Evolutionary conservation across 2,797 vertebrate genomes (phyloP).

Genomic region (Ceyx erithaca): DNA sequence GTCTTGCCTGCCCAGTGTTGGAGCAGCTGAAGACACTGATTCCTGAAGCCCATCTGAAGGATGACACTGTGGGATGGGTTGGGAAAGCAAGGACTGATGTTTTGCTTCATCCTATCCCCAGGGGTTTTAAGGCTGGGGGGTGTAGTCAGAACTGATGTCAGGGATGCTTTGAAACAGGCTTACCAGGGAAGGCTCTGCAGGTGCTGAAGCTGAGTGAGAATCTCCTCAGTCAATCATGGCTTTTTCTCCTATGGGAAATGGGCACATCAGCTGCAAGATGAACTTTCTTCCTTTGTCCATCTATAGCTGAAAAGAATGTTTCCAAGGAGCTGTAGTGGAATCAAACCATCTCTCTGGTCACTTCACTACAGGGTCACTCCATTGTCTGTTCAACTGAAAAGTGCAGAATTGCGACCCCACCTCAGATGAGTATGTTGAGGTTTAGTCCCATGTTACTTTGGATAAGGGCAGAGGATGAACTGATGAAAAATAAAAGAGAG

Average conservation of each 20-base stretch:
- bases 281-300: not conserved
- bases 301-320: not conserved
- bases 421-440: not conserved
- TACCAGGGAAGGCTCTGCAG: not conserved
- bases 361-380: not conserved
- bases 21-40: not conserved
- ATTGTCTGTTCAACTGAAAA: not conserved
- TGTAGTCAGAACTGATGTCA: not conserved
- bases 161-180: not conserved
- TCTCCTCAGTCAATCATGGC: not conserved
- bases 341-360: not conserved
- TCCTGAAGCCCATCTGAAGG: not conserved
- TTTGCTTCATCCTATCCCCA: not conserved
- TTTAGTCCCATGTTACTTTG: not conserved
- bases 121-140: not conserved
- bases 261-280: not conserved
- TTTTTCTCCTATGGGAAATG: not conserved
- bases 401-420: not conserved
- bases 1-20: not conserved
- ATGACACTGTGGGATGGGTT: not conserved
- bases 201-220: not conserved
- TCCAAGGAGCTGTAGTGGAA: not conserved
- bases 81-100: not conserved
- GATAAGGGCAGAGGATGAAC: not conserved
- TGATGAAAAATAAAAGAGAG: constrained; percentile 4